Conservation (phyloP, 2,888 invertebrate species). For the Apotomis capreana region DNA sequence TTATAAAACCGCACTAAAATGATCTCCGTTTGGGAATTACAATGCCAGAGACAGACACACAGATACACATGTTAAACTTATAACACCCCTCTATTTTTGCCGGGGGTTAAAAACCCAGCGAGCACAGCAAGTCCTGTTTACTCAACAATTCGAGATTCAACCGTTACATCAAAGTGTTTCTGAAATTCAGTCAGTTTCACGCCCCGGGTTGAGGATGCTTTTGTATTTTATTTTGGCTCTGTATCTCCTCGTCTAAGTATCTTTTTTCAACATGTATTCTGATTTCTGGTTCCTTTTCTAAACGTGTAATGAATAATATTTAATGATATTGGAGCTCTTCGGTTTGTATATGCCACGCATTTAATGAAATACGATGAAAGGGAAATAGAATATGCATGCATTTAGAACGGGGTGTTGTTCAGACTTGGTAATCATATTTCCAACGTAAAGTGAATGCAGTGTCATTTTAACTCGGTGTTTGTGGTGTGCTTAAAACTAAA, state of each 20-base stretch:
- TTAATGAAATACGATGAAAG: conserved; percentile 32
- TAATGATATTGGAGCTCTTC: conserved; percentile 6
- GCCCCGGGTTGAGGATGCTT: conserved; percentile 50
- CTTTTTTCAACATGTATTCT: conserved; percentile 42
- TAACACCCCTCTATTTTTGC: no score
- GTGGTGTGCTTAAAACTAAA: not conserved
- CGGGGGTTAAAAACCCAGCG: conserved; percentile 45
- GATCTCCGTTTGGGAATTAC: no score
- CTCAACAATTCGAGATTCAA: conserved; percentile 57
- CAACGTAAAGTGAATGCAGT: conserved; percentile 9
- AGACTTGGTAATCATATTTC: conserved; percentile 30
- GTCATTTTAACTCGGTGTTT: conserved; percentile 17
- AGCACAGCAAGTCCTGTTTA: conserved; percentile 52
- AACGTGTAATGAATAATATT: conserved; percentile 34
- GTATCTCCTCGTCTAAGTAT: conserved; percentile 46
- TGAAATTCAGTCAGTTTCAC: conserved; percentile 57
- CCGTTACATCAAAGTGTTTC: conserved; percentile 60
- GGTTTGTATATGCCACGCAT: conserved; percentile 11
- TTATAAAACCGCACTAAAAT: no score
- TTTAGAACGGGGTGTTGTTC: conserved; percentile 26
- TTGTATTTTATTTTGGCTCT: conserved; percentile 46
- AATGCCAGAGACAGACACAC: no score
- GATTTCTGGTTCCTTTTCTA: conserved; percentile 41
- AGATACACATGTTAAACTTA: no score
- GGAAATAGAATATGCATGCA: conserved; percentile 39